Base-by-base conservation (phyloP, 2,888 invertebrate genomes). In the Coenonympha glycerion region DNA sequence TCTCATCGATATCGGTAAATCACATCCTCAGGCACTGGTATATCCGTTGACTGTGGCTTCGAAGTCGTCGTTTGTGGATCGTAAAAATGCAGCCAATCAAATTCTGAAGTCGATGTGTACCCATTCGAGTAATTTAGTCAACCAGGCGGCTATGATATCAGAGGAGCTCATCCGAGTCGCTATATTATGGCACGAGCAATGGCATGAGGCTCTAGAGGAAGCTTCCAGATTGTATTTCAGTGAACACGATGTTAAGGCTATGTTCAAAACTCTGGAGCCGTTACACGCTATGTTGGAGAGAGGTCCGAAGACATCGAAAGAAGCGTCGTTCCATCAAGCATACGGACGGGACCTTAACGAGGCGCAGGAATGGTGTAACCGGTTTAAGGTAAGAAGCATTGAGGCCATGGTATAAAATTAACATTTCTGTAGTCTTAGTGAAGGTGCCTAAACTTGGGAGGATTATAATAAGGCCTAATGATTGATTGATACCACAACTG, bases 171-270 rank as follows among this genome's bases (percentile, higher is more conserved):
- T 99, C 52, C 89, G 99, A 47, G 98, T 99, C 1, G 99, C 99
- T 1, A 99, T 99, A 60, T 85, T 99, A 13, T 99, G 99, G 99
- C 99, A 99, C 71, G 99, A 99, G 76, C 92, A 98, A 68, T 99
- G 99, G 99, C 97, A 99, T 71, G 99, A 99, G 76, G 99, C 98
- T 0, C 81, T 99, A 15, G 95, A 96, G 66, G 98, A 99, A 73
- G 98, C 98, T 0, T 96, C 95, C 3, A 71, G 92, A 57, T 83
- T 99, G 6, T 99, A 97, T 77, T 99, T 99, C 76, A 98, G 97
- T 2, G 99, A 99, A 75, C 91, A 94, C 53, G 98, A 99, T 73
- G 94, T 97, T 0, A 93, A 94, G 55, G 98, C 96, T 5, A 99
- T 99, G 99, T 94, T 99, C 69, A 94, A 95, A 59, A 95, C 96